Evolutionary conservation across 2,113 vertebrate genomes (phyloP), one percentile per base, ranked within the genome.

Genomic region (Typhlomys cinereus): DNA sequence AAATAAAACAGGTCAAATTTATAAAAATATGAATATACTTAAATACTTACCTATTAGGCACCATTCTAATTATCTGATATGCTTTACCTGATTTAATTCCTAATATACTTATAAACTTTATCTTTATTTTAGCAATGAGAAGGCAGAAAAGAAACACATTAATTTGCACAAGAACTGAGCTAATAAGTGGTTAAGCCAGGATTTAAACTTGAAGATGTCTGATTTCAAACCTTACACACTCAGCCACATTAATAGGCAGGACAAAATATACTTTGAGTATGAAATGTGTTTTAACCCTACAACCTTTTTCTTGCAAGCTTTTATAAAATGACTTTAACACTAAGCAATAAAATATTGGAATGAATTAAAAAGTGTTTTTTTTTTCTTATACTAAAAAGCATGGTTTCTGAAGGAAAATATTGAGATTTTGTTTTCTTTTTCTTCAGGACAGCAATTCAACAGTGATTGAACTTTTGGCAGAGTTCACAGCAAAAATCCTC

Each of bases 111-210:
- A 17, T 7, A 27, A 95, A 21, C 54, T 57, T 85, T 57, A 73
- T 76, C 66, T 41, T 88, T 61, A 79, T 67, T 85, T 95, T 73
- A 75, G 7, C 31, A 74, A 80, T 41, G 46, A 59, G 50, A 4
- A 90, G 90, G 80, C 20, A 73, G 17, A 95, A 85, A 94, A 27
- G 80, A 27, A 57, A 79, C 54, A 85, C 3, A 69, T 48, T 91
- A 71, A 84, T 66, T 94, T 88, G 41, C 13, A 80, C 3, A 76
- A 83, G 10, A 79, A 9, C 21, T 29, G 29, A 92, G 57, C 41
- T 82, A 76, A 59, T 73, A 93, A 92, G 70, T 27, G 27, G 4
- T 6, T 48, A 75, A 39, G 2, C 12, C 21, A 89, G 20, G 2
- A 92, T 90, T 94, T 71, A 93, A 89, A 93, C 7, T 4, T 27